These are phyloP conservation scores for Charina bottae DNA, from an alignment of 2,113 vertebrate genomes.

Conservation along the genomic window DNA sequence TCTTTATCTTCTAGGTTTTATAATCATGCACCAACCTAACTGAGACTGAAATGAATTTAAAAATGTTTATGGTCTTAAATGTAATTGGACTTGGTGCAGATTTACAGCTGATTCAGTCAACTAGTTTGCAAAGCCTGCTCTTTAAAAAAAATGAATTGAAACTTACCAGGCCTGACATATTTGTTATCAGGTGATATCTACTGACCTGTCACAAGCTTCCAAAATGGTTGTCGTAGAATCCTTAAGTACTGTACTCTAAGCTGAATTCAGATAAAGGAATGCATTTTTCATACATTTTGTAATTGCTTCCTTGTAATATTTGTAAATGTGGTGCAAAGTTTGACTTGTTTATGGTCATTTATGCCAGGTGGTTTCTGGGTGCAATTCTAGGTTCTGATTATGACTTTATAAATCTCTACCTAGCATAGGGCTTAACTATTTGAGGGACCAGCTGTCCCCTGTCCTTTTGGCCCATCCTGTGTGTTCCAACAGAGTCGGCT, in stretches of 20 bases:
- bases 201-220: neutral
- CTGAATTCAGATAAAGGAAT: neutral
- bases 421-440: neutral
- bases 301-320: constrained; percentile 9
- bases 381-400: neutral
- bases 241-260: neutral
- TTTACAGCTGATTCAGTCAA: neutral
- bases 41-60: neutral
- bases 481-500: neutral
- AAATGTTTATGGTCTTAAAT: neutral
- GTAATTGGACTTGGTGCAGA: constrained; percentile 2
- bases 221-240: neutral
- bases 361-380: neutral
- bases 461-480: neutral
- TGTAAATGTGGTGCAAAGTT: neutral
- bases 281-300: neutral
- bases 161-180: neutral
- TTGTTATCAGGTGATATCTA: neutral
- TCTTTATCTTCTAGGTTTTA: neutral
- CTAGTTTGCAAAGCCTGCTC: neutral
- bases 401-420: neutral
- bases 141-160: neutral
- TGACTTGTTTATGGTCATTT: neutral
- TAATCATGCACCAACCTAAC: neutral
- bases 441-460: neutral